Evolutionary conservation across 2,113 vertebrate genomes (phyloP).

Genomic region (Lepus timidus): DNA sequence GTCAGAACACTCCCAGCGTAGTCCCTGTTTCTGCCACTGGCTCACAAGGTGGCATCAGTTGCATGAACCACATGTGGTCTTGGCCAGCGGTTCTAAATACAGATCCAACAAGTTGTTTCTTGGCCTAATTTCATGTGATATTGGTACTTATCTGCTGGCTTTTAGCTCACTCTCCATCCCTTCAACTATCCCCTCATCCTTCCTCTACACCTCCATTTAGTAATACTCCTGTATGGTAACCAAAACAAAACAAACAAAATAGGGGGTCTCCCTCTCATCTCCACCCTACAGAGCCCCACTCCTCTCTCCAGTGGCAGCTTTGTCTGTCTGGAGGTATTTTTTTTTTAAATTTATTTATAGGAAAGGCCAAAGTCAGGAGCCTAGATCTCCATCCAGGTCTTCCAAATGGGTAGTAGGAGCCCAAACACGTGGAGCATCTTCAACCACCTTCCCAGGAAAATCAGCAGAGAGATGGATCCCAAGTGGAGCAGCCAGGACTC

Average conservation of each 20-base stretch:
- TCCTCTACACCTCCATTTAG: neutral
- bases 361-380: no score
- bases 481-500: no score
- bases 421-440: no score
- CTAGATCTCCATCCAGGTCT: no score
- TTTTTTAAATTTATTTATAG: no score
- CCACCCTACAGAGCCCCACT: neutral
- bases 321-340: no score
- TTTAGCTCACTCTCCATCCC: neutral
- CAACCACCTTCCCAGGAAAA: no score
- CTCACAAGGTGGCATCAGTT: no score
- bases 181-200: neutral
- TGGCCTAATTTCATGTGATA: neutral
- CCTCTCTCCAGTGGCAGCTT: neutral
- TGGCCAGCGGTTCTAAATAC: no score
- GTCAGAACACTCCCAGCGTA: neutral
- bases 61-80: neutral
- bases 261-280: neutral
- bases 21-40: neutral
- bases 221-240: neutral
- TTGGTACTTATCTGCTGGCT: neutral
- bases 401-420: no score
- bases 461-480: no score
- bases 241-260: neutral
- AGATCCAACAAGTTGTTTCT: neutral